Percentiles rank a stretch among this genome's conserved stretches.
Conservation (phyloP, 2,797 vertebrate species). For the Tolypeutes matacus region DNA sequence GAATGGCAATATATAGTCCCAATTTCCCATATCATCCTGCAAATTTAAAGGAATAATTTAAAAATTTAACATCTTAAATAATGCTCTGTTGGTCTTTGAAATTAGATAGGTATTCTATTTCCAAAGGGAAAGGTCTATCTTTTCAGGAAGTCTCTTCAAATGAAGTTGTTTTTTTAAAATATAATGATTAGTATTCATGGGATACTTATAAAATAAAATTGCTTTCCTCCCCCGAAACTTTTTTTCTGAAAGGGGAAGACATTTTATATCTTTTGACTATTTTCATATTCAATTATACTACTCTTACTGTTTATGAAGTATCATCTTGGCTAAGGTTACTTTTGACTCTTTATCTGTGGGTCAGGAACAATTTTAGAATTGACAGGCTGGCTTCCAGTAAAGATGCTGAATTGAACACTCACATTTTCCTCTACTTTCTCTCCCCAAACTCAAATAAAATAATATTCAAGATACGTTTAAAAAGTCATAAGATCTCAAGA, state of each 20-base stretch:
- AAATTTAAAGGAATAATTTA: conserved; percentile 67
- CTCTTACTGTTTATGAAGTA: background rate
- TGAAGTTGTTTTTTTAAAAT: background rate
- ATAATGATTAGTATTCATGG: background rate
- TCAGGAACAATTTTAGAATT: conserved; percentile 33
- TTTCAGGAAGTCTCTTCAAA: conserved; percentile 4
- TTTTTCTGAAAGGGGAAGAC: conserved; percentile 21
- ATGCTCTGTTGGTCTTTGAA: conserved; percentile 68
- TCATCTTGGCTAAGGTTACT: background rate
- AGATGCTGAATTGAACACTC: background rate
- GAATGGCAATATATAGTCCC: conserved; percentile 44
- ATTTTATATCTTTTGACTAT: conserved; percentile 10
- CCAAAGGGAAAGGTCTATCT: conserved; percentile 5
- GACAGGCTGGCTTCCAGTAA: background rate
- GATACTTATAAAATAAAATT: background rate
- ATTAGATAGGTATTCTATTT: conserved; percentile 60
- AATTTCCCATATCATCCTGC: conserved; percentile 60
- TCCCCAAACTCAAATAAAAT: conserved; percentile 40
- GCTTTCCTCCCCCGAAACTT: background rate
- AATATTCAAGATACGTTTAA: conserved; percentile 45
- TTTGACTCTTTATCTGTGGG: background rate
- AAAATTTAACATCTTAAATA: conserved; percentile 71
- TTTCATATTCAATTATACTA: background rate
- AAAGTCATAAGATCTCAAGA: conserved; percentile 1
- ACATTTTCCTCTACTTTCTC: background rate